These are phyloP conservation scores for Hydrocynus forskahlii DNA, from an alignment of 2,797 vertebrate genomes.

Conservation along the genomic window DNA sequence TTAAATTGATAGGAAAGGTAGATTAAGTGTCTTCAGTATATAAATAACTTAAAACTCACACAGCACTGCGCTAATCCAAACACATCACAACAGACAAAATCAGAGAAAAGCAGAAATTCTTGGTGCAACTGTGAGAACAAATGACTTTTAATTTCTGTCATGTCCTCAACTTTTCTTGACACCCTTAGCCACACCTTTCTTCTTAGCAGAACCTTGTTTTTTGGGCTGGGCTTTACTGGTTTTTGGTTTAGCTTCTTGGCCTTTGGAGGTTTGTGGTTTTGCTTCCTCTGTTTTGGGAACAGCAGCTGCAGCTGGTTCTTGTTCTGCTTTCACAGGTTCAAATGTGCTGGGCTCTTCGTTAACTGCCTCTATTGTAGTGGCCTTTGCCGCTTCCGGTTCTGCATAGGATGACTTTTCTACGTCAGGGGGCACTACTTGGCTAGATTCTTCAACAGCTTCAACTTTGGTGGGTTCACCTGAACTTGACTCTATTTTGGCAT, in stretches of 20 bases:
- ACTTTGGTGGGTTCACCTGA: constrained; percentile 10
- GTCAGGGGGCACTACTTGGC: neutral
- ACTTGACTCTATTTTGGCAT: constrained; percentile 8
- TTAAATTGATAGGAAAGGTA: constrained; percentile 26
- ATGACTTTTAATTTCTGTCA: constrained; percentile 40
- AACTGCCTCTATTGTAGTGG: neutral
- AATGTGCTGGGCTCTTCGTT: neutral
- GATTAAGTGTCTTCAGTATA: neutral
- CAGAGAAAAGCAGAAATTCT: neutral
- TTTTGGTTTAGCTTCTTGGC: constrained; percentile 41
- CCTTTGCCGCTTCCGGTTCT: neutral
- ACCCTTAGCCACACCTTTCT: constrained; percentile 70
- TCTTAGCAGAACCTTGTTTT: constrained; percentile 59
- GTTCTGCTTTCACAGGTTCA: neutral
- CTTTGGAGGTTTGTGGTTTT: constrained; percentile 38
- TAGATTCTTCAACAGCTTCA: constrained; percentile 3
- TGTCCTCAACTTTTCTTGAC: constrained; percentile 65
- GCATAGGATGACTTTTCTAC: neutral
- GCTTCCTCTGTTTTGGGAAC: constrained; percentile 10
- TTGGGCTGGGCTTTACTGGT: constrained; percentile 33
- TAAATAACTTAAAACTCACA: neutral
- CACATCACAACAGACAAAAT: constrained; percentile 22
- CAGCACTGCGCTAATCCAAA: constrained; percentile 11
- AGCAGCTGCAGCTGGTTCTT: neutral
- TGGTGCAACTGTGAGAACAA: neutral